Conservation (phyloP, 2,888 invertebrate genomes). For the Salticus scenicus region DNA sequence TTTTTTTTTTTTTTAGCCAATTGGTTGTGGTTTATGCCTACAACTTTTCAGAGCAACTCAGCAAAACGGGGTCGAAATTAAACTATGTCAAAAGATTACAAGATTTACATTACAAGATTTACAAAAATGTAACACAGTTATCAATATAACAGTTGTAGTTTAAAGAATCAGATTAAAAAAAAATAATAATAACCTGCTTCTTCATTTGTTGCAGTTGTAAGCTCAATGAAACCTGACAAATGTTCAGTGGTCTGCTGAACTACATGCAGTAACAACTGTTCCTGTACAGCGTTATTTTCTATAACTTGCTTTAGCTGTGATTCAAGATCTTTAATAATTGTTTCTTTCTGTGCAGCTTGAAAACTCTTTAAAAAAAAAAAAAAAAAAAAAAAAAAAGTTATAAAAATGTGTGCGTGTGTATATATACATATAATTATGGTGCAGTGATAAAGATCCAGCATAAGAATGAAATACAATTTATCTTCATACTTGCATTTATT, state of each 20-base stretch:
- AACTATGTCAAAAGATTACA: too few species aligned
- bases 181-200: conserved; percentile 41
- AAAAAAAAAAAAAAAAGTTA: neutral
- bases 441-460: neutral
- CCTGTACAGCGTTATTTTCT: conserved; percentile 80
- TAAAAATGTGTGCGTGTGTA: too few species aligned
- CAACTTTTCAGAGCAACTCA: too few species aligned
- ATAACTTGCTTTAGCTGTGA: conserved; percentile 81
- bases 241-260: conserved; percentile 78
- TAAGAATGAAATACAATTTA: too few species aligned
- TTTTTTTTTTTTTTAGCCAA: too few species aligned
- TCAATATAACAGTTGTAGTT: too few species aligned
- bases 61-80: too few species aligned
- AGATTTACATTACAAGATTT: too few species aligned
- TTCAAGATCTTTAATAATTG: conserved; percentile 83
- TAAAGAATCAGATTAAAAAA: too few species aligned
- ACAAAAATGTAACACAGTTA: too few species aligned
- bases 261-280: conserved; percentile 86
- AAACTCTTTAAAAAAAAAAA: conserved; percentile 74
- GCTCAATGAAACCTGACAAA: conserved; percentile 53
- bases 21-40: too few species aligned
- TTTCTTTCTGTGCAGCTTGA: conserved; percentile 83
- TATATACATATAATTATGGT: neutral
- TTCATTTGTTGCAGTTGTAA: conserved; percentile 70
- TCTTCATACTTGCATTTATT: too few species aligned